Evolutionary conservation across 1,140 invertebrate species (phyloP).

Genomic region (Idris sp.): DNA sequence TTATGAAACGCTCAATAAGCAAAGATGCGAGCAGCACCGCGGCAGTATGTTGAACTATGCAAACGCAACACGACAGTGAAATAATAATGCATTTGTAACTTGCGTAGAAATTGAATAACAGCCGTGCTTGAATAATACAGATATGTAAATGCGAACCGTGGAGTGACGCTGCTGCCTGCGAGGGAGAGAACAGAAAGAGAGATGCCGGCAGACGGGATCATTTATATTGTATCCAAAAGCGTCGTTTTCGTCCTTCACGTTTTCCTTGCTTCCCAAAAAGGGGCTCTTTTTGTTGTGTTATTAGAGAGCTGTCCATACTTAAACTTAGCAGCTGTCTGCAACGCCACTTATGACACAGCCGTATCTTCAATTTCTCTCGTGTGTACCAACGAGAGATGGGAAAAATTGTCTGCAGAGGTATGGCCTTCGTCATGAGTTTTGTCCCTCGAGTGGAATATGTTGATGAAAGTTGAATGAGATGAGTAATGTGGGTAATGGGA

Average conservation of each 20-base stretch:
- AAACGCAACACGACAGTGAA: conserved; percentile 62
- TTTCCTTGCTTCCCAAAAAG: not conserved
- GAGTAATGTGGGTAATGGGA: too few relatives aligned
- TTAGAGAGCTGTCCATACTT: conserved; percentile 19
- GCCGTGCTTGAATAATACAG: conserved; percentile 77
- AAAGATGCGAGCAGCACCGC: conserved; percentile 41
- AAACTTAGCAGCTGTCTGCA: not conserved
- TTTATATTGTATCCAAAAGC: conserved; percentile 62
- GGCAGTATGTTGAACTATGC: conserved; percentile 49
- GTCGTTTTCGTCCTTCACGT: conserved; percentile 43
- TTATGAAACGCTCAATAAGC: conserved; percentile 55
- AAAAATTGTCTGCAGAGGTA: too few relatives aligned
- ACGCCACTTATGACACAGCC: not conserved
- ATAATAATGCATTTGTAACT: conserved; percentile 75
- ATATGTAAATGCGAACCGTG: conserved; percentile 72
- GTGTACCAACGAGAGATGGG: too few relatives aligned
- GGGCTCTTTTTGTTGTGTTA: conserved; percentile 27
- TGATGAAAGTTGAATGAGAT: too few relatives aligned
- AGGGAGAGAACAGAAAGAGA: conserved; percentile 16
- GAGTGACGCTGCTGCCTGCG: conserved; percentile 32
- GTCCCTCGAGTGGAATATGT: too few relatives aligned
- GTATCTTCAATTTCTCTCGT: not conserved
- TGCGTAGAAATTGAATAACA: conserved; percentile 77
- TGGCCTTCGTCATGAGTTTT: too few relatives aligned
- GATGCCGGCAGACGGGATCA: conserved; percentile 53